Conservation (phyloP, 2,888 invertebrate species). For the Autographa pulchrina region DNA sequence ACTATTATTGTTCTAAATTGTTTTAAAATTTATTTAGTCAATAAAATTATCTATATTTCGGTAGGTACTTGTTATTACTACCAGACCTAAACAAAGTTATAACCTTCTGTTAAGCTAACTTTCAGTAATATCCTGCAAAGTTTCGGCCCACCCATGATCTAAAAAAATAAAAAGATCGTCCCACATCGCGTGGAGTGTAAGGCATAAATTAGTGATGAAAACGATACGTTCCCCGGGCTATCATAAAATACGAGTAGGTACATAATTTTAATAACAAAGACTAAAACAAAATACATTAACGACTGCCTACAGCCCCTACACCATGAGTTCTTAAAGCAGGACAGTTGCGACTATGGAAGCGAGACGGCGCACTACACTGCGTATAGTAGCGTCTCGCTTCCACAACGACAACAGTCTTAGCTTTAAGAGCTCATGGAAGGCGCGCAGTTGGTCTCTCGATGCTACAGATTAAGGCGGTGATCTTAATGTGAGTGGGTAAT, state of each 20-base stretch:
- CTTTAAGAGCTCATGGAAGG: too few species aligned
- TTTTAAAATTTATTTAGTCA: too few species aligned
- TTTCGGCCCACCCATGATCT: slow-evolving; percentile 79
- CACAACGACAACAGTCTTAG: too few species aligned
- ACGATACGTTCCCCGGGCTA: slow-evolving; percentile 74
- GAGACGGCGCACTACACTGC: too few species aligned
- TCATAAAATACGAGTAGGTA: slow-evolving; percentile 74
- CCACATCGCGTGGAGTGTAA: slow-evolving; percentile 69
- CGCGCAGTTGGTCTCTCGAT: slow-evolving; percentile 45
- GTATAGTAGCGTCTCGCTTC: too few species aligned
- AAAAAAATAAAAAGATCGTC: slow-evolving; percentile 75
- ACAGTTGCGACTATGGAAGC: too few species aligned
- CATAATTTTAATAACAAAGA: slow-evolving; percentile 80
- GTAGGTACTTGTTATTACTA: too few species aligned
- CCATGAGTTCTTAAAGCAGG: too few species aligned
- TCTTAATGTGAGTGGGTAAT: slow-evolving; percentile 77
- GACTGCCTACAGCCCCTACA: slow-evolving; percentile 48
- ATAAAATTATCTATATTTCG: too few species aligned
- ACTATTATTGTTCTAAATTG: too few species aligned
- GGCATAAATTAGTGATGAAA: slow-evolving; percentile 82
- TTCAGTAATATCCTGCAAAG: slow-evolving; percentile 46
- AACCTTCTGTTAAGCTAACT: not conserved
- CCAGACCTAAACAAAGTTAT: not conserved
- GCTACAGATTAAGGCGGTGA: slow-evolving; percentile 69
- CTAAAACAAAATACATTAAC: slow-evolving; percentile 79